These are phyloP conservation scores for Montipora capitata DNA, from an alignment of 92 coral and sea anemone genomes.

Conservation along the genomic window DNA sequence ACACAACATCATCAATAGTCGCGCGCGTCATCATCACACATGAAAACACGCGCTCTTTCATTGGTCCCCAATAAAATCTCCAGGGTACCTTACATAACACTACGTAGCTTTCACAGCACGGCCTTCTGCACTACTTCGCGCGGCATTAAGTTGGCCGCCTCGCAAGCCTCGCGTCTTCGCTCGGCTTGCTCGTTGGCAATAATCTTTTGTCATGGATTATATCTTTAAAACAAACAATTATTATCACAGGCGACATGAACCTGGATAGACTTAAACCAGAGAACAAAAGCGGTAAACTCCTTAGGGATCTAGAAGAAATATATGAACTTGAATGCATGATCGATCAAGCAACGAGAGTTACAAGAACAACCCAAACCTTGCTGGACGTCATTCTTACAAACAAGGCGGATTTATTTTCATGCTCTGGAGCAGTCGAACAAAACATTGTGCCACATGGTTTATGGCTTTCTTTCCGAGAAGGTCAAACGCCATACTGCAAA, in stretches of 20 bases:
- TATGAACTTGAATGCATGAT: constrained; percentile 36
- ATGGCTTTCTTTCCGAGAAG: constrained; percentile 25
- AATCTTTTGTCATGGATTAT: constrained; percentile 40
- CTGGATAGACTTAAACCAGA: too few relatives aligned
- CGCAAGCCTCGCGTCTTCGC: too few relatives aligned
- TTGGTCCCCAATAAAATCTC: too few relatives aligned
- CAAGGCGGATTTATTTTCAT: constrained; percentile 24
- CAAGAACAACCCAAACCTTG: constrained; percentile 41
- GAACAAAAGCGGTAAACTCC: constrained; percentile 38
- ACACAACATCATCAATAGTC: too few relatives aligned
- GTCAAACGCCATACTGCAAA: constrained; percentile 40
- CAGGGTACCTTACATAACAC: too few relatives aligned
- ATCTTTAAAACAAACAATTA: not conserved
- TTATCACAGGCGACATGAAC: not conserved
- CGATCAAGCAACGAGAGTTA: constrained; percentile 45
- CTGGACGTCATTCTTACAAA: constrained; percentile 58
- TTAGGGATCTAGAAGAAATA: constrained; percentile 58
- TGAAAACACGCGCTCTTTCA: too few relatives aligned
- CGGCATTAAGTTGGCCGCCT: too few relatives aligned
- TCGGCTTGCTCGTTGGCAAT: not conserved
- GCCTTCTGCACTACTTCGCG: too few relatives aligned
- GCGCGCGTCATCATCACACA: too few relatives aligned
- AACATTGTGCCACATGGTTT: constrained; percentile 43
- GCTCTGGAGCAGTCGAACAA: constrained; percentile 53
- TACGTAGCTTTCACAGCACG: too few relatives aligned